Conservation (phyloP, 2,113 vertebrate species). For the Cyprinodon variegatus region DNA sequence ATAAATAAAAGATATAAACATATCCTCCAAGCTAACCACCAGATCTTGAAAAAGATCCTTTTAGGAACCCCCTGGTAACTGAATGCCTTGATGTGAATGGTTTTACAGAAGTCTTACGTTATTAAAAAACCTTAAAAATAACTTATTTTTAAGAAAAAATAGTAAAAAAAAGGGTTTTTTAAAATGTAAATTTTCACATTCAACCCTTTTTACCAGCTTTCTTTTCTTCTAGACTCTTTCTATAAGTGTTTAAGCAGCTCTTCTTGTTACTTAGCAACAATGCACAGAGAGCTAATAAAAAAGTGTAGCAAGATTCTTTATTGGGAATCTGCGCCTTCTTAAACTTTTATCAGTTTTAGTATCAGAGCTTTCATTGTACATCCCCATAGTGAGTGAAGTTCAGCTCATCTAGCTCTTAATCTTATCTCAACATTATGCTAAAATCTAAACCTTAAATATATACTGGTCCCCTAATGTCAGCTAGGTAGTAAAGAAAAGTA, state of each 20-base stretch:
- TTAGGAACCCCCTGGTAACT: neutral
- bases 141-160: too few species aligned
- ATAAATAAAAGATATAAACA: neutral
- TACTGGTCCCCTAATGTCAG: neutral
- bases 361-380: neutral
- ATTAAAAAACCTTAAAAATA: too few species aligned
- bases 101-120: neutral
- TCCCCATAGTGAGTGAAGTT: neutral
- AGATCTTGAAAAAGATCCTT: neutral
- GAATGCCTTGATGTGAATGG: neutral
- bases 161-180: neutral
- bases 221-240: constrained; percentile 14
- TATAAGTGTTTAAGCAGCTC: constrained; percentile 36
- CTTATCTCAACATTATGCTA: neutral
- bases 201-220: neutral
- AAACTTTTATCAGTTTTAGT: neutral
- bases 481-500: neutral
- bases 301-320: constrained; percentile 2
- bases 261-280: constrained; percentile 59
- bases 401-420: neutral
- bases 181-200: neutral
- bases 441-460: neutral
- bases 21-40: too few species aligned
- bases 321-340: neutral
- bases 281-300: constrained; percentile 23